These are phyloP conservation scores for Beroe forskalii DNA, from an alignment of 37 sponge, comb jelly and placozoan genomes.

Conservation along the genomic window DNA sequence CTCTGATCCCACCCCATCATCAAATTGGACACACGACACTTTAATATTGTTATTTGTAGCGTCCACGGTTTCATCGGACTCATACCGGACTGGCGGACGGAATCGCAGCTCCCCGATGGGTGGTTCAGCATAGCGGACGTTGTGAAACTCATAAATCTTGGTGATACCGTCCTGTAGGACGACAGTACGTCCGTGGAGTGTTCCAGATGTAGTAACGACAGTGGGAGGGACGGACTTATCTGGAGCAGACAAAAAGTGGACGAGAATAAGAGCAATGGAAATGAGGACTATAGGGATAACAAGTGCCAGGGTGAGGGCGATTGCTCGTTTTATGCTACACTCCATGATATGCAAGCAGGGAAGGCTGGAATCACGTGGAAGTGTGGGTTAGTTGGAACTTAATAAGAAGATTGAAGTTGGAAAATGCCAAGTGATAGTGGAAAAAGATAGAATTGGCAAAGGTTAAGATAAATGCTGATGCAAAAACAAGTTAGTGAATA, in stretches of 20 bases:
- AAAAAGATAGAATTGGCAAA: too few species aligned
- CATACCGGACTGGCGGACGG: conserved; percentile 1
- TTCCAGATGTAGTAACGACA: not conserved
- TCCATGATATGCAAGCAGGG: too few species aligned
- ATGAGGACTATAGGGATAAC: not conserved
- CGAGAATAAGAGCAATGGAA: not conserved
- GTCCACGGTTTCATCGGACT: not conserved
- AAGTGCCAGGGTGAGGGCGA: not conserved
- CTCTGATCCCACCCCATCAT: conserved; percentile 25
- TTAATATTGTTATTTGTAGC: not conserved
- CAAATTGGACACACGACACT: conserved; percentile 6
- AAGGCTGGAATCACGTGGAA: too few species aligned
- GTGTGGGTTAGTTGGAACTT: too few species aligned
- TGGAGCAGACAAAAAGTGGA: not conserved
- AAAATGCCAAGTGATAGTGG: too few species aligned
- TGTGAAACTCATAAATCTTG: conserved; percentile 12
- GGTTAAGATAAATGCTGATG: too few species aligned
- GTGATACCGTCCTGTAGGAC: not conserved
- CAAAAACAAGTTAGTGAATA: too few species aligned
- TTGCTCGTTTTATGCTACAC: not conserved
- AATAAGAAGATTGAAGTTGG: too few species aligned
- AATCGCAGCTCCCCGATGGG: conserved; percentile 3
- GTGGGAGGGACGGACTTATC: not conserved
- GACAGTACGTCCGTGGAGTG: not conserved
- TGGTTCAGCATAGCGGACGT: not conserved